Evolutionary conservation across 2,888 invertebrate genomes (phyloP), one percentile per base, ranked within the genome.

Genomic region (Trichopoda pennipes): DNA sequence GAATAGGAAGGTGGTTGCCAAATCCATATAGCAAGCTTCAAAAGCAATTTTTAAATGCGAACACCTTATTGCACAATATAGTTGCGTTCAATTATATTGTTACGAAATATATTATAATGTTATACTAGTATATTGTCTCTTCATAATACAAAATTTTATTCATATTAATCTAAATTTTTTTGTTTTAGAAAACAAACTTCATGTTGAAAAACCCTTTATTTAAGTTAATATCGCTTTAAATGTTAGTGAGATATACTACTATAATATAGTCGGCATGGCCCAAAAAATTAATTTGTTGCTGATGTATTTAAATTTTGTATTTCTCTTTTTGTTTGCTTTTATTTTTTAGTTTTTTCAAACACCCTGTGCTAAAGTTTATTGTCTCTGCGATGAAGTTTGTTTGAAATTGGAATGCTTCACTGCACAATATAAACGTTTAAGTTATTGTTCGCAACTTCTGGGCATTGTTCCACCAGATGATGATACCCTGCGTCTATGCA

Each of bases 401-500:
- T 86, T 90, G 17, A 94, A 95, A 85, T 92, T 97, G 19, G 73
- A 89, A 2, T 91, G 91, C 4, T 93, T 97, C 87, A 95, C 96
- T 89, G 91, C 92, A 1, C 94, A 95, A 75, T 93, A 96, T 87
- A 92, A 92, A 0, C 92, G 92, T n/a, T 91, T 98, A 72, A 93
- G 93, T 63, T 94, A 94, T 72, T 96, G 96, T 60, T 95, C 97
- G 0, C 92, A 92, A 61, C 92, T 98, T 84, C 98, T 98, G 88
- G 98, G 98, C 89, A 95, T 98, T 64, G 93, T 94, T 83, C 93
- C 96, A 49, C 95, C 96, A 0, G 98, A 98, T 87, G 96, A 96
- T 87, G 95, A 95, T 88, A 93, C 94, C 82, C 91, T 98, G 44
- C 94, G 94, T 87, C 92, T 93, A 76, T 95, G 95, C 84, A 93